Evolutionary conservation across 2,888 invertebrate genomes (phyloP).

Genomic region (Oscheius sp.): DNA sequence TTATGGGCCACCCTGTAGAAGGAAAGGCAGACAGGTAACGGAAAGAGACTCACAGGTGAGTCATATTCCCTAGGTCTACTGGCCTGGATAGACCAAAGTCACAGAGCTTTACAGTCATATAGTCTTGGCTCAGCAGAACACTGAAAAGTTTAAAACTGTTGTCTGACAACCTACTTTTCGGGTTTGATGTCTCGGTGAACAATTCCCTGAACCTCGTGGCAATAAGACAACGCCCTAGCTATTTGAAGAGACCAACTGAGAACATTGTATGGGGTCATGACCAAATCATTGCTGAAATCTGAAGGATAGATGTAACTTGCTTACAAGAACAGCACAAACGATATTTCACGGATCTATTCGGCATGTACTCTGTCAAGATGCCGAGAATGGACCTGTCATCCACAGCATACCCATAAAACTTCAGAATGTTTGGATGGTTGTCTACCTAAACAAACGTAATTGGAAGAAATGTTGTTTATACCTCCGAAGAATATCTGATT

Average conservation of each 20-base stretch:
- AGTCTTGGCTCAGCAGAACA: not conserved
- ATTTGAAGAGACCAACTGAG: constrained; percentile 3
- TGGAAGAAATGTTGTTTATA: not conserved
- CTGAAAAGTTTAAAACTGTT: not conserved
- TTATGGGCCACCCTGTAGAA: too few species aligned
- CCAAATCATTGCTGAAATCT: too few species aligned
- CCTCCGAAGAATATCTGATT: constrained; percentile 11
- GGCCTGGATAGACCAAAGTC: not conserved
- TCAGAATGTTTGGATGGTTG: constrained; percentile 19
- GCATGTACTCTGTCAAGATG: constrained; percentile 10
- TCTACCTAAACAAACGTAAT: not conserved
- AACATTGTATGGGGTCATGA: not conserved
- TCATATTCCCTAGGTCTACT: not conserved
- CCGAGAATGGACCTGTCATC: not conserved
- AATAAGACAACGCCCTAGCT: not conserved
- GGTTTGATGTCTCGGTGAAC: not conserved
- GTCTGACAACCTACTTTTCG: not conserved
- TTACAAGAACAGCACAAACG: too few species aligned
- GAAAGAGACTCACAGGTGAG: too few species aligned
- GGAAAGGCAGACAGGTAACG: too few species aligned
- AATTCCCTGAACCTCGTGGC: not conserved
- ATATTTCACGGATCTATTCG: not conserved
- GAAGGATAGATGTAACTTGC: too few species aligned
- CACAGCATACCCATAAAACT: constrained; percentile 6
- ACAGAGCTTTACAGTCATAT: not conserved